phyloP scores from a whole-genome alignment of 2,113 vertebrate species.

The Potamarius usumacintae region DNA sequence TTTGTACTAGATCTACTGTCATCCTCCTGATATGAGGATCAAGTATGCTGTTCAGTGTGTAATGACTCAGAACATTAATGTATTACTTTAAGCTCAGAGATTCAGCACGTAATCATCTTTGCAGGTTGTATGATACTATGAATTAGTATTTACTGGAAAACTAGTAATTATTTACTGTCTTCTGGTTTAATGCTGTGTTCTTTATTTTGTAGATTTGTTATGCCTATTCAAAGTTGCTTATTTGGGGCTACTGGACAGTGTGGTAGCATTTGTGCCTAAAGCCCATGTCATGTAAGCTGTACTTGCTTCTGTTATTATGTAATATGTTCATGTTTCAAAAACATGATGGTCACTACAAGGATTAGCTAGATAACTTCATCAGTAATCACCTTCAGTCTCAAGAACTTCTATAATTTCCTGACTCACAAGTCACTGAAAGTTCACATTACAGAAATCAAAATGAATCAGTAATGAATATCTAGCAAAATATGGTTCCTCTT shows the following conservation, averaged over 20 bases:
- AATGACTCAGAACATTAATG: neutral
- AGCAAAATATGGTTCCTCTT: slow-evolving; percentile 4
- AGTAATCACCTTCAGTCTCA: neutral
- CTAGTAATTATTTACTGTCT: neutral
- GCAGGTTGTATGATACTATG: neutral
- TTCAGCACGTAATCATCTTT: neutral
- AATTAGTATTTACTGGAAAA: neutral
- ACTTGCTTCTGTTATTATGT: neutral
- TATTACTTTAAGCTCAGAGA: neutral
- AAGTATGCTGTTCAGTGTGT: neutral
- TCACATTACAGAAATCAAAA: neutral
- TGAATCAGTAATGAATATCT: neutral
- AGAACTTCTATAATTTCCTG: neutral
- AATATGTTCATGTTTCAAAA: neutral
- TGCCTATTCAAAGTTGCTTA: neutral
- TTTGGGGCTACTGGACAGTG: neutral
- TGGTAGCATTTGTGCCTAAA: neutral
- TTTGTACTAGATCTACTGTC: neutral
- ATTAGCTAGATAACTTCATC: neutral
- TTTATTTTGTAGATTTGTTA: neutral
- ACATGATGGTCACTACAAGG: neutral
- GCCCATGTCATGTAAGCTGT: too few relatives aligned
- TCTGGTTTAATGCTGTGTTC: neutral
- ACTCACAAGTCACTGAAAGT: neutral
- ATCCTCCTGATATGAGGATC: neutral